These are phyloP conservation scores for Marmota monax DNA, from an alignment of 2,113 vertebrate species.

Conservation along the genomic window DNA sequence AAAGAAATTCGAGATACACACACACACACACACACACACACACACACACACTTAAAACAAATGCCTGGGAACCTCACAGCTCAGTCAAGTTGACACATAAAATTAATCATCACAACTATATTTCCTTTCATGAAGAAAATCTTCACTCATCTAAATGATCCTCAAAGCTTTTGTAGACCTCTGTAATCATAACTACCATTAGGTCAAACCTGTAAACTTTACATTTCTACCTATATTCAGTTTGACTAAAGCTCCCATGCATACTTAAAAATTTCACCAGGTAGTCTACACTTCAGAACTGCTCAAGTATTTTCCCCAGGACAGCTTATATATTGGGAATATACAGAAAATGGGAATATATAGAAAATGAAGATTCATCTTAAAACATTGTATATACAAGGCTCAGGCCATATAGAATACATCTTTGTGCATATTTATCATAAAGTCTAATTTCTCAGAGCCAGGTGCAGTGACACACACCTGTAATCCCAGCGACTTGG, in stretches of 20 bases:
- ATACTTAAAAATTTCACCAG: not conserved
- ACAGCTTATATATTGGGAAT: not conserved
- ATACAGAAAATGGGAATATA: not conserved
- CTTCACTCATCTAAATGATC: not conserved
- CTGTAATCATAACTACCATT: too few species aligned
- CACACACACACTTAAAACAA: too few species aligned
- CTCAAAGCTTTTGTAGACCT: not conserved
- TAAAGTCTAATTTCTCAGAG: not conserved
- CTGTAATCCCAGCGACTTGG: too few species aligned
- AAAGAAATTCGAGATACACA: too few species aligned
- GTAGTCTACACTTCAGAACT: not conserved
- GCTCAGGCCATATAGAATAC: not conserved
- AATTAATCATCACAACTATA: not conserved
- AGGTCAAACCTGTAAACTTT: not conserved
- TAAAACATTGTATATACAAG: not conserved
- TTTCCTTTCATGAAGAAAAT: conserved; percentile 35
- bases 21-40: too few species aligned
- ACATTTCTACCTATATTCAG: not conserved
- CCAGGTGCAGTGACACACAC: too few species aligned
- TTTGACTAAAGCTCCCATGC: not conserved
- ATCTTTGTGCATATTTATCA: not conserved
- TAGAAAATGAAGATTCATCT: not conserved
- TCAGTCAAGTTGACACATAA: too few species aligned
- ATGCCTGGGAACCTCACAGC: too few species aligned
- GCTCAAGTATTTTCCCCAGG: not conserved